These are phyloP conservation scores for Lysiphlebus fabarum DNA, from an alignment of 1,140 invertebrate genomes.

Conservation along the genomic window DNA sequence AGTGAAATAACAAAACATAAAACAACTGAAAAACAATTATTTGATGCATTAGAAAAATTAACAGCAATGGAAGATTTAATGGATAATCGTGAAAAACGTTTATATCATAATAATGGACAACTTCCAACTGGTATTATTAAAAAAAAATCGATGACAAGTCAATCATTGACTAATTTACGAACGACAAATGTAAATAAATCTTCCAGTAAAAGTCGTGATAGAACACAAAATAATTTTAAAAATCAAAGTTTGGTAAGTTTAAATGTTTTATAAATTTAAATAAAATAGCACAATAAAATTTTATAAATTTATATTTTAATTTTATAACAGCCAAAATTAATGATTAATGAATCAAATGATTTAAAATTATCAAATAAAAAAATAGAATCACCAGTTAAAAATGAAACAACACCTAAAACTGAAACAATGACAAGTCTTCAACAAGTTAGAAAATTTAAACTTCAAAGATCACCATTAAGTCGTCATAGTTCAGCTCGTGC, in stretches of 20 bases:
- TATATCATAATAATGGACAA: slow-evolving; percentile 41
- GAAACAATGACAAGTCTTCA: slow-evolving; percentile 38
- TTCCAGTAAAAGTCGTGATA: slow-evolving; percentile 22
- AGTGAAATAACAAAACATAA: slow-evolving; percentile 67
- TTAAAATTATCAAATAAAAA: slow-evolving; percentile 22
- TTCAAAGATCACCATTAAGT: slow-evolving; percentile 32
- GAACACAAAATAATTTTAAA: slow-evolving; percentile 23
- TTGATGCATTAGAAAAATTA: slow-evolving; percentile 61
- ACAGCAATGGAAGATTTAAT: slow-evolving; percentile 57
- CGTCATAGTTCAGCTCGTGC: slow-evolving; percentile 20
- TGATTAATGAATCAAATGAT: slow-evolving; percentile 4
- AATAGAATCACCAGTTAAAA: slow-evolving; percentile 3
- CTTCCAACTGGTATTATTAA: slow-evolving; percentile 34
- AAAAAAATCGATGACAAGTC: slow-evolving; percentile 36
- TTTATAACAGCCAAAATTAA: slow-evolving; percentile 10
- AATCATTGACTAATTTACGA: slow-evolving; percentile 39
- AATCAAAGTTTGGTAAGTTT: slow-evolving; percentile 34
- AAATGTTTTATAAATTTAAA: background rate
- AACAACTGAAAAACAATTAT: slow-evolving; percentile 66
- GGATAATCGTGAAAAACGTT: slow-evolving; percentile 44
- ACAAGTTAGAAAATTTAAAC: slow-evolving; percentile 33
- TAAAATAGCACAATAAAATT: background rate
- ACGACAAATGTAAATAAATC: slow-evolving; percentile 28
- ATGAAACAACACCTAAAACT: slow-evolving; percentile 8
- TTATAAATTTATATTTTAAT: background rate